These are phyloP conservation scores for Bemisia tabaci DNA, from an alignment of 1,140 invertebrate species.

Conservation along the genomic window DNA sequence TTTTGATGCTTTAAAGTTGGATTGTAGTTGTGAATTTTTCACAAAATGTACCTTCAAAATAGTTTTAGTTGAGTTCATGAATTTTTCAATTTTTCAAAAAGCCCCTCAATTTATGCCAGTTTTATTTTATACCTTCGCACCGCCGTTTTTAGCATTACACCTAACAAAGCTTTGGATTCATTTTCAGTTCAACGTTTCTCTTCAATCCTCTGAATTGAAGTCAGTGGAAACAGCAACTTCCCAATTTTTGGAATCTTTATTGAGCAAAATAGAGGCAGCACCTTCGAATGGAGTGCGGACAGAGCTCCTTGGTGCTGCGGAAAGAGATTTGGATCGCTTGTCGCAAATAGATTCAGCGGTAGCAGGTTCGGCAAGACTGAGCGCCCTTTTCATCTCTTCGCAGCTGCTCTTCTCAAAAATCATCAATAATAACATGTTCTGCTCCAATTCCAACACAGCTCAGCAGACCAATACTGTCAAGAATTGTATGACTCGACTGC, in stretches of 20 bases:
- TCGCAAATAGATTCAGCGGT: constrained; percentile 71
- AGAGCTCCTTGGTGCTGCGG: constrained; percentile 52
- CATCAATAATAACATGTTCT: constrained; percentile 32
- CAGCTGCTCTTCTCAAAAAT: constrained; percentile 39
- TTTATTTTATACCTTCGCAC: too few relatives aligned
- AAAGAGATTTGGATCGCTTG: constrained; percentile 54
- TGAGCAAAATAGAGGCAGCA: constrained; percentile 52
- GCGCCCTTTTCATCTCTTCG: constrained; percentile 56
- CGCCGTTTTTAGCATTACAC: too few relatives aligned
- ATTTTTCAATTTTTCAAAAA: too few relatives aligned
- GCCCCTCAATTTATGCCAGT: too few relatives aligned
- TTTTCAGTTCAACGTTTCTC: constrained; percentile 12
- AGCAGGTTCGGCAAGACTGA: constrained; percentile 57
- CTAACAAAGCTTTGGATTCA: too few relatives aligned
- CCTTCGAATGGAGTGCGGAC: constrained; percentile 43
- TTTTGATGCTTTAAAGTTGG: too few relatives aligned
- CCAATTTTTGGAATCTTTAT: constrained; percentile 52
- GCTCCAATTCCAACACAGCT: constrained; percentile 34
- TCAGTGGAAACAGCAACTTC: constrained; percentile 28
- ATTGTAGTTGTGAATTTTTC: too few relatives aligned
- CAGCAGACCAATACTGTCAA: constrained; percentile 31
- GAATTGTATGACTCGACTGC: constrained; percentile 45
- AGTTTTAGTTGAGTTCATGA: too few relatives aligned
- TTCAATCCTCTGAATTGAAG: constrained; percentile 12
- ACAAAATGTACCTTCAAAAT: too few relatives aligned